Conservation (phyloP, 2,888 invertebrate genomes). For the Nephrotoma flavescens region DNA sequence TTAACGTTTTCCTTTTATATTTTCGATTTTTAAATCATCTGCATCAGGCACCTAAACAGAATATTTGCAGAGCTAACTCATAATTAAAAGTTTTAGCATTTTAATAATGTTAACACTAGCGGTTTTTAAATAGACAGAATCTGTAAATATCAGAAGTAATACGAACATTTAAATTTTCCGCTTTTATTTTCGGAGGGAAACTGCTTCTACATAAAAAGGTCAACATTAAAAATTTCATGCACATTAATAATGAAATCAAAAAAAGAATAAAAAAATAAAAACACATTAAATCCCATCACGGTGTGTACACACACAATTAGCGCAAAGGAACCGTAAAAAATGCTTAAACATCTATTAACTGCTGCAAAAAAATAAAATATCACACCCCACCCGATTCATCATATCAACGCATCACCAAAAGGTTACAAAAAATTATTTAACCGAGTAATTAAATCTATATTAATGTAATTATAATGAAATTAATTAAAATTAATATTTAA, state of each 20-base stretch:
- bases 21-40: too few relatives aligned
- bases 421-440: neutral
- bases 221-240: neutral
- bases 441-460: neutral
- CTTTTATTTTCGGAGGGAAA: too few relatives aligned
- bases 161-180: too few relatives aligned
- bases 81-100: too few relatives aligned
- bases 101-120: too few relatives aligned
- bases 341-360: neutral
- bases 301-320: neutral
- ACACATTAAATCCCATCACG: neutral
- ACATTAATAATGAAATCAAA: neutral
- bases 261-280: neutral
- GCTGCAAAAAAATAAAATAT: neutral
- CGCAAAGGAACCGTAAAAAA: neutral
- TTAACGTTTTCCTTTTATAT: too few relatives aligned
- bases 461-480: neutral
- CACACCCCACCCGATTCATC: neutral
- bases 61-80: too few relatives aligned
- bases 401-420: neutral
- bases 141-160: too few relatives aligned
- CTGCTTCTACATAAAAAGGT: neutral
- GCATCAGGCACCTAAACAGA: too few relatives aligned
- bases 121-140: too few relatives aligned
- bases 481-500: neutral